phyloP scores from a whole-genome alignment of 2,888 invertebrate species.

The Allacma fusca region DNA sequence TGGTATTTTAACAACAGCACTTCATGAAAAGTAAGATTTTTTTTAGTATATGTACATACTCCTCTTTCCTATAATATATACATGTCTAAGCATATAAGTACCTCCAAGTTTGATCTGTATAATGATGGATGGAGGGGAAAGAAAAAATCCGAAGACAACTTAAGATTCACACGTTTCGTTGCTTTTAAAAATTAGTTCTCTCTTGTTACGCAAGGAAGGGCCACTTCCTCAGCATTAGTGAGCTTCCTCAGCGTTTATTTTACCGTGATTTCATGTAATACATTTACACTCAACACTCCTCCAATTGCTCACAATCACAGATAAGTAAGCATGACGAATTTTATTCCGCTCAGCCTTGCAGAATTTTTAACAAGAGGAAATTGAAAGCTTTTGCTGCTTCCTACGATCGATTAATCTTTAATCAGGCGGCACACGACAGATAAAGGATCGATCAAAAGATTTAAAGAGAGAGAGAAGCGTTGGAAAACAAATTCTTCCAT shows the following conservation, averaged over 20 bases:
- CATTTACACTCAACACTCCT: neutral
- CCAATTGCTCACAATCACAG: neutral
- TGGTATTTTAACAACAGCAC: slow-evolving; percentile 59
- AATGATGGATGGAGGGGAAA: neutral
- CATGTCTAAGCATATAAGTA: no score
- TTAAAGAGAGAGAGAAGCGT: neutral
- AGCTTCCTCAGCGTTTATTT: no score
- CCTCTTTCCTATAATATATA: neutral
- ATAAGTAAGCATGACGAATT: slow-evolving; percentile 34
- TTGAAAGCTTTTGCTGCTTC: slow-evolving; percentile 19
- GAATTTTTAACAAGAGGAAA: slow-evolving; percentile 19
- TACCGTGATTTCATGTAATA: no score
- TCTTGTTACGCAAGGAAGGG: slow-evolving; percentile 7
- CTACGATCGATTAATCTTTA: slow-evolving; percentile 22
- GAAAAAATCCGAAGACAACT: slow-evolving; percentile 3
- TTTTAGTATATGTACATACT: neutral
- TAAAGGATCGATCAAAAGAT: neutral
- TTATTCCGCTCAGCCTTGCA: neutral
- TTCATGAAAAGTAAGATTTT: slow-evolving; percentile 59
- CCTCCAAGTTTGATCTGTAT: no score
- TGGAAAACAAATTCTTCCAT: neutral
- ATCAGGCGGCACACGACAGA: slow-evolving; percentile 4
- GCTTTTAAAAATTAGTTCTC: slow-evolving; percentile 18
- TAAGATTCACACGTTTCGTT: slow-evolving; percentile 25
- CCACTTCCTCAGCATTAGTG: neutral